Conservation (phyloP, 2,797 vertebrate genomes). For the Luscinia luscinia region DNA sequence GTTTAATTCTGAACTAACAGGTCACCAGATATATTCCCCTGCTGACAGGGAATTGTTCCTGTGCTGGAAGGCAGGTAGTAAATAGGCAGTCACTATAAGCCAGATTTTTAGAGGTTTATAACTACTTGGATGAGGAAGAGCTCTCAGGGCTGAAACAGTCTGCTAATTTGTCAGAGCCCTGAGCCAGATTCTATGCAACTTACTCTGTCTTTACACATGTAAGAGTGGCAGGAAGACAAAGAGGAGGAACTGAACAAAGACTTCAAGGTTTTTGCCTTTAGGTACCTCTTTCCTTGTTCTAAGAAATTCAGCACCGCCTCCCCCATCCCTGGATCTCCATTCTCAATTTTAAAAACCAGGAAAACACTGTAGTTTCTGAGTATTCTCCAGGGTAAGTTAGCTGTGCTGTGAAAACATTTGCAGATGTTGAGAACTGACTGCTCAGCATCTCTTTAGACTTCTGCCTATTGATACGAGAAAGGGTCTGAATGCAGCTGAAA, state of each 20-base stretch:
- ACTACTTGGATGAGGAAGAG: neutral
- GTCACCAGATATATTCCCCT: neutral
- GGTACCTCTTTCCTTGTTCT: neutral
- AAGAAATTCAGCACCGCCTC: neutral
- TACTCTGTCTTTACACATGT: neutral
- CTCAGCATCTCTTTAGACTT: conserved; percentile 32
- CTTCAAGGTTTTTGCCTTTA: neutral
- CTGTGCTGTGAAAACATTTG: conserved; percentile 22
- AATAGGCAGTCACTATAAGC: neutral
- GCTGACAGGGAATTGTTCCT: neutral
- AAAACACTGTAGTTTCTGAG: neutral
- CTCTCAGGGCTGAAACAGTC: neutral
- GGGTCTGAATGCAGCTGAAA: neutral
- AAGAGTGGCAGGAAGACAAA: neutral
- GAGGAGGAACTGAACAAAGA: neutral
- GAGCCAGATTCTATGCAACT: neutral
- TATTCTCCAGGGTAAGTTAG: conserved; percentile 22
- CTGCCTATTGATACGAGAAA: neutral
- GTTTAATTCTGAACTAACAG: neutral
- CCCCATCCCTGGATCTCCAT: neutral
- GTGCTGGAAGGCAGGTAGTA: neutral
- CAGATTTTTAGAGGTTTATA: neutral
- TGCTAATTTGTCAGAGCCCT: neutral
- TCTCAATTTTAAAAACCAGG: neutral
- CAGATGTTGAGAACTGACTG: conserved; percentile 40